Conservation (phyloP, 2,888 invertebrate species). For the Philereme transversata region DNA sequence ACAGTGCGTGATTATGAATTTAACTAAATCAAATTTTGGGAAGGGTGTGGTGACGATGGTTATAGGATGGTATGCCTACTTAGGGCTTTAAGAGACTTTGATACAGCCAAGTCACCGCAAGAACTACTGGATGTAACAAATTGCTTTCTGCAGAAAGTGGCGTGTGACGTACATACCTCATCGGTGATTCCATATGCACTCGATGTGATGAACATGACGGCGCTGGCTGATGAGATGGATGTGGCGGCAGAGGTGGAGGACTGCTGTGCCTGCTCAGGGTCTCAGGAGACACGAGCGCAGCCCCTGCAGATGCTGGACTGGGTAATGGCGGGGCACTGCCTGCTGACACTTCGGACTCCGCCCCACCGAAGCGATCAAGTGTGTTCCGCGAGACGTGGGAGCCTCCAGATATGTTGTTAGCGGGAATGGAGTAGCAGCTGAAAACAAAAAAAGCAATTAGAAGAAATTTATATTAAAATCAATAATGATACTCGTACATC, state of each 20-base stretch:
- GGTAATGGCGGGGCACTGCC: constrained; percentile 86
- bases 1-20: no score
- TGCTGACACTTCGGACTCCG: constrained; percentile 73
- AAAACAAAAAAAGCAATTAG: constrained; percentile 44
- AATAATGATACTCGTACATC: neutral
- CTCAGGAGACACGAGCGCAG: constrained; percentile 90
- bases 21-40: no score
- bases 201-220: constrained; percentile 81
- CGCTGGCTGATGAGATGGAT: constrained; percentile 82
- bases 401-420: constrained; percentile 86
- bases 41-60: no score
- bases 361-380: constrained; percentile 53
- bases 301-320: constrained; percentile 89
- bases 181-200: constrained; percentile 81
- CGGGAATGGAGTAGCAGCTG: constrained; percentile 86
- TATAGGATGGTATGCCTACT: no score
- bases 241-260: constrained; percentile 77
- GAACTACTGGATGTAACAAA: no score
- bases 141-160: no score
- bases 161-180: constrained; percentile 62
- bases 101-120: no score
- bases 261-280: constrained; percentile 87
- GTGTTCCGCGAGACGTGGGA: constrained; percentile 83
- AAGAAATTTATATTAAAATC: neutral
- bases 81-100: no score